Evolutionary conservation across 2,797 vertebrate species (phyloP), one percentile per base, ranked within the genome.

Genomic region (Pseudochirops cupreus): DNA sequence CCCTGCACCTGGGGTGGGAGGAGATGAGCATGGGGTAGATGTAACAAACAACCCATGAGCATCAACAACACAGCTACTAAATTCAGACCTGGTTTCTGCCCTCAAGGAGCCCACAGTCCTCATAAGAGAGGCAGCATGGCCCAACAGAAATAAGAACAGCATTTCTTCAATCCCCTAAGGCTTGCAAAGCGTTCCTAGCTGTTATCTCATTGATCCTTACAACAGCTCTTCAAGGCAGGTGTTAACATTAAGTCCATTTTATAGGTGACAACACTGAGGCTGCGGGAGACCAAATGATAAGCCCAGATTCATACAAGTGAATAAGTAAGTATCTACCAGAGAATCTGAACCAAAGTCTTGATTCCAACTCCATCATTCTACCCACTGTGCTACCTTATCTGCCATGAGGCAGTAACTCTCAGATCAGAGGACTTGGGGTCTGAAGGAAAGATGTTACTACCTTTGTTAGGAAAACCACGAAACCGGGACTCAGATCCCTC

Each of bases 11-110:
- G n/a, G 62, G 13, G 4, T 59, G 29, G 14, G 33, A 16, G 74
- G 6, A 6, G 5, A 1, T 0, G 31, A 1, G 31, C 2, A 1
- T 28, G 33, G 14, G 33, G n/a, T 74, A n/a, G 12, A 39, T 39
- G 16, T 39, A 74, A 74, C 62, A 74, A 74, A 74, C 39, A 74
- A 74, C 9, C 39, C 21, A 26, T 46, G n/a, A 82, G 39, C 46
- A 24, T 82, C 7, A 82, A 46, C 21, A 46, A 16, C 0, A 2
- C 7, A 82, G 21, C 16, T 46, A 9, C 18, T 46, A 46, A 82
- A 39, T 39, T 82, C n/a, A 82, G n/a, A 39, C 18, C 39, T 39
- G 21, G 74, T 82, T 2, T 39, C 74, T 46, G 74, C 1, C n/a
- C 67, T 74, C n/a, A n/a, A 33, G 62, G 16, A 39, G n/a, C 18